Base-by-base conservation (phyloP, 2,797 vertebrate genomes). In the Rhynchonycteris naso region DNA sequence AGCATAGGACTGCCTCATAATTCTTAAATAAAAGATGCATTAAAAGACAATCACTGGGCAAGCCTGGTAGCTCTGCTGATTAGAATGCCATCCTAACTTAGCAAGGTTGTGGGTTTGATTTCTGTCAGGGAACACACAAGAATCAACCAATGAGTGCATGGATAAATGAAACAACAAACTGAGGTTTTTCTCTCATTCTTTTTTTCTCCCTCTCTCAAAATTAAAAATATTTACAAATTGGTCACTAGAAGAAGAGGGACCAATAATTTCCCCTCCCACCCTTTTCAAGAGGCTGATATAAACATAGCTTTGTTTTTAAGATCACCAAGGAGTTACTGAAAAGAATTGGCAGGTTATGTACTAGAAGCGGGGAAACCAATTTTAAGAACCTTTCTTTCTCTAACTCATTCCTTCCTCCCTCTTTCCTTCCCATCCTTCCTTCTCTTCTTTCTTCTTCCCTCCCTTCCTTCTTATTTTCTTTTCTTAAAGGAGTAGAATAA, bases 221-320 rank as follows among this genome's bases (percentile, higher is more conserved):
- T 43, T 43, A 43, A 43, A 43, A 43, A 43, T 1, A 43, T 4
- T 43, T 43, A 43, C 5, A 43, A 43, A 43, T 43, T 43, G 43
- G 43, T 43, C 43, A 43, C 43, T 85, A 30, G 7, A 11, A 65
- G 11, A 28, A 66, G 43, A 7, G 5, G 24, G 9, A 71, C 19
- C 12, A 52, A 65, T 69, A 56, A 61, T 54, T 66, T 50, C 13
- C 16, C 66, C 33, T 54, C n/a, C 13, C 22, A 15, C 35, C 5
- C n/a, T 65, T 94, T 87, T 74, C 50, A 69, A 71, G 58, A 68
- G 28, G 19, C 3, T 5, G 22, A 88, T 84, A 90, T 63, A 35
- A 86, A 78, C 87, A 65, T 71, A 82, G 21, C 28, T 82, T 82
- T 56, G 61, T 88, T 89, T 91, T 52, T 33, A 89, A 68, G 15